Base-by-base conservation (phyloP, 2,888 invertebrate genomes). In the Synergus laeviventris region DNA sequence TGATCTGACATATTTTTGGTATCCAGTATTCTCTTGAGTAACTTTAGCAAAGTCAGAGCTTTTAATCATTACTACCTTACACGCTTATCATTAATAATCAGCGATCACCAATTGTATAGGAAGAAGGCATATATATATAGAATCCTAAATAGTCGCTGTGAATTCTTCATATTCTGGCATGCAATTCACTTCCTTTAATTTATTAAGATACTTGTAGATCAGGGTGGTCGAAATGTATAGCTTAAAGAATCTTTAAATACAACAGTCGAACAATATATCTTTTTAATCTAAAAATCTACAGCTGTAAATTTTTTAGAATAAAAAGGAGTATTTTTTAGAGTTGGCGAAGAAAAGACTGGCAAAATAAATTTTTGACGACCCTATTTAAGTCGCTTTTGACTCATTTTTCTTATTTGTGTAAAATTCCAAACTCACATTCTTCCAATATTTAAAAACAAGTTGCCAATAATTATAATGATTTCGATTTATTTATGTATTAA, bases 11-110 rank as follows among this genome's bases (percentile, higher is more conserved):
- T 12, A 24, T 21, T 56, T 5, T 56, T 56, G 79, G 85, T 88
- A 87, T 88, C 88, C 88, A 88, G 87, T 87, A 88, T 81, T 88
- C 87, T 85, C 86, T 81, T 86, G 84, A 77, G 78, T 81, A 79
- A 82, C 80, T 81, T 83, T 82, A 84, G 84, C 81, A 76, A 79
- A 75, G 76, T 81, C 80, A 82, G 80, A 78, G 88, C 86, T 86
- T 85, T 81, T 82, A 56, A 78, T 81, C 79, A 83, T 78, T 84
- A 70, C 49, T 70, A 70, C 70, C 82, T 81, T 81, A 81, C 70
- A 79, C 78, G 85, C 82, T 86, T 86, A 87, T 79, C 79, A 85
- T 79, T 83, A 82, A 84, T 78, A 81, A 74, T 74, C 76, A 80
- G 81, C 77, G 80, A 75, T 83, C 77, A 76, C 75, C 45, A 70